Evolutionary conservation across 2,888 invertebrate species (phyloP).

Genomic region (Aporophyla nigra): DNA sequence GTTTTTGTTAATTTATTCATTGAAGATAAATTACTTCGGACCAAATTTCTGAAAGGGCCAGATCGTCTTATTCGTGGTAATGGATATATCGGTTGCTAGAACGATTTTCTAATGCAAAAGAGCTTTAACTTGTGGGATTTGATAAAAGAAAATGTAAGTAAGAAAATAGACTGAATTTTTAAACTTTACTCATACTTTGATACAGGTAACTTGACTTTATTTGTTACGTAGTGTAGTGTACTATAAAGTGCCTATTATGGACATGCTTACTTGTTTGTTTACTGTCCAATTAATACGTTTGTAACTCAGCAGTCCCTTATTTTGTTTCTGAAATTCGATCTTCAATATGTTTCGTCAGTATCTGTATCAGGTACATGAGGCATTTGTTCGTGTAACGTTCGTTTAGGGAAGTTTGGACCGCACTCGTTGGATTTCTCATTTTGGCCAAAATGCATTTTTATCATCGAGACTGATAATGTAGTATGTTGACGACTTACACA

Average conservation of each 20-base stretch:
- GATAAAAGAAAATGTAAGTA: slow-evolving; percentile 80
- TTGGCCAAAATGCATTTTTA: slow-evolving; percentile 90
- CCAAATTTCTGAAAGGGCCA: slow-evolving; percentile 82
- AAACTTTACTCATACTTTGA: slow-evolving; percentile 86
- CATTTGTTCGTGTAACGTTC: slow-evolving; percentile 75
- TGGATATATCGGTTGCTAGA: slow-evolving; percentile 78
- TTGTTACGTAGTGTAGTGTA: slow-evolving; percentile 76
- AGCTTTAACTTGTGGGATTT: slow-evolving; percentile 88
- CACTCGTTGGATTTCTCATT: slow-evolving; percentile 86
- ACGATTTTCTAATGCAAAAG: slow-evolving; percentile 82
- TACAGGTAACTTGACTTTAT: slow-evolving; percentile 87
- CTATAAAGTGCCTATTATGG: slow-evolving; percentile 77
- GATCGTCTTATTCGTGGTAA: slow-evolving; percentile 74
- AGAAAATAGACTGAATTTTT: slow-evolving; percentile 88
- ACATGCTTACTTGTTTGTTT: slow-evolving; percentile 59
- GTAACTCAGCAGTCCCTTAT: slow-evolving; percentile 41
- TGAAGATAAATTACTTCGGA: slow-evolving; percentile 75
- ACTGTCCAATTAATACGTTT: slow-evolving; percentile 46
- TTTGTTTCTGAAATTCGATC: slow-evolving; percentile 44
- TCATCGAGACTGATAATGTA: slow-evolving; percentile 90
- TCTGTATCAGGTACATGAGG: slow-evolving; percentile 84
- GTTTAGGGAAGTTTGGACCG: slow-evolving; percentile 76
- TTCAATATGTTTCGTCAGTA: slow-evolving; percentile 72
- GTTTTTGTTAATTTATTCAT: slow-evolving; percentile 61
- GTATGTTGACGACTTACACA: slow-evolving; percentile 85